phyloP scores from a whole-genome alignment of 2,113 vertebrate species.

The Otis tarda region DNA sequence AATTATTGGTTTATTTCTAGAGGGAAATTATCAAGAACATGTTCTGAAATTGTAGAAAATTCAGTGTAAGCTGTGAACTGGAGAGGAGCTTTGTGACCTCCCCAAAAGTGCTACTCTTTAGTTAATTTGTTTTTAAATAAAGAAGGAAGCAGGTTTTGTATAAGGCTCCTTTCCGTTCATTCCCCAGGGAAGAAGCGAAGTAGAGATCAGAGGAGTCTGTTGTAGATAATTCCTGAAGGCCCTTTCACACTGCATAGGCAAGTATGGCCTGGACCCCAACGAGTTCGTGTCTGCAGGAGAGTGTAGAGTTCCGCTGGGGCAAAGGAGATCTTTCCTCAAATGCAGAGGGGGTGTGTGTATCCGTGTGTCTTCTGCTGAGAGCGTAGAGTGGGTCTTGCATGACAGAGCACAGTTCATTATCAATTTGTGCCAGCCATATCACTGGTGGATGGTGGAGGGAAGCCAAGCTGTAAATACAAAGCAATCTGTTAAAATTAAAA shows the following conservation, averaged over 20 bases:
- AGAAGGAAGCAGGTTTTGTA: not conserved
- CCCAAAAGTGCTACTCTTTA: not conserved
- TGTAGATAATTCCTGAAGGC: not conserved
- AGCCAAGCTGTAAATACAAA: not conserved
- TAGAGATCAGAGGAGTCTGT: not conserved
- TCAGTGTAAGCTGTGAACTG: not conserved
- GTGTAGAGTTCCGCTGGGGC: not conserved
- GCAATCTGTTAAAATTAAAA: not conserved
- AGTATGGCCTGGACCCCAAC: not conserved
- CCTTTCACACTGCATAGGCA: not conserved
- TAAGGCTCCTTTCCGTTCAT: not conserved
- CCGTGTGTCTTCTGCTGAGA: fast-evolving
- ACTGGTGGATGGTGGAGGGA: not conserved
- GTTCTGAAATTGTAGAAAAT: not conserved
- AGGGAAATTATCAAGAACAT: not conserved
- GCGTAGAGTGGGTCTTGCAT: not conserved
- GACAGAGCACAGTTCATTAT: not conserved
- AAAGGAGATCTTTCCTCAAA: not conserved
- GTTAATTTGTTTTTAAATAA: not conserved
- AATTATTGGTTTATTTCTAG: not conserved
- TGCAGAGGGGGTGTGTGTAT: fast-evolving
- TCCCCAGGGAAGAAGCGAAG: not conserved
- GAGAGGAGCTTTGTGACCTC: not conserved
- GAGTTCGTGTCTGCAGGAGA: fast-evolving
- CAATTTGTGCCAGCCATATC: not conserved